These are phyloP conservation scores for Mormyrus iriodes DNA, from an alignment of 2,113 vertebrate species.

Conservation along the genomic window DNA sequence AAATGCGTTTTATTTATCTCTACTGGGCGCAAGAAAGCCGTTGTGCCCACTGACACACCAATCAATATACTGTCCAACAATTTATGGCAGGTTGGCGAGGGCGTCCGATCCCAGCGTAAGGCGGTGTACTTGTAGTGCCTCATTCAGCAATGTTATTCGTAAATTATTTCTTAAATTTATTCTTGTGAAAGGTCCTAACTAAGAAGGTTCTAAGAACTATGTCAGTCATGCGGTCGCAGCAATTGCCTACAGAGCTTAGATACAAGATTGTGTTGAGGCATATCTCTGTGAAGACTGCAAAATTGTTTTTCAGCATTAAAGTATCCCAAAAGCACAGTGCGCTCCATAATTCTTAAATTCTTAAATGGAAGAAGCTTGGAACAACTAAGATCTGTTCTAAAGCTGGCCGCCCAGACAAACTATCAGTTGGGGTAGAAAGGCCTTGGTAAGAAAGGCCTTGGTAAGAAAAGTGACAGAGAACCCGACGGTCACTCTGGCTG, in stretches of 20 bases:
- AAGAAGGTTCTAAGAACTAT: background rate
- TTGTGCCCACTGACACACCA: background rate
- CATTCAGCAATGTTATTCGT: background rate
- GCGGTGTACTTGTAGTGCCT: background rate
- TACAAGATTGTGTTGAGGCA: background rate
- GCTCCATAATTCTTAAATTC: background rate
- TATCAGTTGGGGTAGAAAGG: background rate
- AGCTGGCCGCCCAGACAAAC: background rate
- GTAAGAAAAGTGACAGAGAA: background rate
- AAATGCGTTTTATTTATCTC: background rate
- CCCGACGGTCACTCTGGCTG: background rate
- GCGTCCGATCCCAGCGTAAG: background rate
- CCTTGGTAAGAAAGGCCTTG: background rate
- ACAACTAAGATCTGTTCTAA: background rate
- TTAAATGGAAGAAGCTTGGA: background rate
- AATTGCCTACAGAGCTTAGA: background rate
- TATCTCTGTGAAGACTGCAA: background rate
- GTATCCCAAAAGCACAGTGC: background rate
- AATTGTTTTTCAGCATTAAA: background rate
- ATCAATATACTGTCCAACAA: background rate
- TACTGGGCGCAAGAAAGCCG: background rate
- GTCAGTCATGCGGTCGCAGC: background rate
- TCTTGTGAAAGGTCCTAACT: background rate
- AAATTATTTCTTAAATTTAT: background rate
- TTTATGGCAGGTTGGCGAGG: background rate